Percentiles rank a stretch among this genome's conserved stretches.
Evolutionary conservation across 2,797 vertebrate genomes (phyloP).

Genomic region (Periparus ater): DNA sequence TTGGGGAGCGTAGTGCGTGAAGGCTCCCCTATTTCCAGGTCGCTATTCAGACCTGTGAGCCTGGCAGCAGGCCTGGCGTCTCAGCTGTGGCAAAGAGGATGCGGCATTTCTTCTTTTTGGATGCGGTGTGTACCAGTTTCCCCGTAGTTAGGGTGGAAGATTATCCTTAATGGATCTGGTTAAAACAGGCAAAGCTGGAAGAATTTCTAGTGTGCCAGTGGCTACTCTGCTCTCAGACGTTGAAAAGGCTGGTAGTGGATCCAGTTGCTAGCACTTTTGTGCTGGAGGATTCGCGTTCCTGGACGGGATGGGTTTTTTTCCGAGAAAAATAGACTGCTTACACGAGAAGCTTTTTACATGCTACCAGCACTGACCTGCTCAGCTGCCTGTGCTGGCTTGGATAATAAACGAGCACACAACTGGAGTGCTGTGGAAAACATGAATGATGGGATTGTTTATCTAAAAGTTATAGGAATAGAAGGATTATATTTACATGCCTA

Average conservation of each 20-base stretch:
- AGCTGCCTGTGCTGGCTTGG: neutral
- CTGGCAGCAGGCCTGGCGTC: neutral
- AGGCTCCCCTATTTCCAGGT: accelerated
- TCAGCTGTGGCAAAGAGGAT: too few relatives aligned
- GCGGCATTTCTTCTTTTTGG: accelerated
- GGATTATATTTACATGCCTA: accelerated
- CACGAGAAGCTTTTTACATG: accelerated
- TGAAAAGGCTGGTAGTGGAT: neutral
- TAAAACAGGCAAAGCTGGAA: neutral
- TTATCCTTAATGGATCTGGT: accelerated
- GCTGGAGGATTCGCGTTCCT: neutral
- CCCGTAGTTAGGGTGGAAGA: accelerated
- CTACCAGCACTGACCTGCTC: accelerated
- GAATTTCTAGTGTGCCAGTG: accelerated
- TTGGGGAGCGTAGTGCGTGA: accelerated
- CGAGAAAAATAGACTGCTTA: neutral
- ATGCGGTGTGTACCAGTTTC: accelerated
- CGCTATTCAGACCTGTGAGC: accelerated
- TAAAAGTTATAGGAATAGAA: neutral
- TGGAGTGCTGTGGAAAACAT: neutral
- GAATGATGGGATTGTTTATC: neutral
- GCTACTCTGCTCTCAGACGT: accelerated
- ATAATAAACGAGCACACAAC: neutral
- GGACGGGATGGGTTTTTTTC: neutral
- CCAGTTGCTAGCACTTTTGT: neutral